Percentiles rank a stretch among this genome's conserved stretches.
Evolutionary conservation across 2,113 vertebrate genomes (phyloP).

Genomic region (Pelusios castaneus): DNA sequence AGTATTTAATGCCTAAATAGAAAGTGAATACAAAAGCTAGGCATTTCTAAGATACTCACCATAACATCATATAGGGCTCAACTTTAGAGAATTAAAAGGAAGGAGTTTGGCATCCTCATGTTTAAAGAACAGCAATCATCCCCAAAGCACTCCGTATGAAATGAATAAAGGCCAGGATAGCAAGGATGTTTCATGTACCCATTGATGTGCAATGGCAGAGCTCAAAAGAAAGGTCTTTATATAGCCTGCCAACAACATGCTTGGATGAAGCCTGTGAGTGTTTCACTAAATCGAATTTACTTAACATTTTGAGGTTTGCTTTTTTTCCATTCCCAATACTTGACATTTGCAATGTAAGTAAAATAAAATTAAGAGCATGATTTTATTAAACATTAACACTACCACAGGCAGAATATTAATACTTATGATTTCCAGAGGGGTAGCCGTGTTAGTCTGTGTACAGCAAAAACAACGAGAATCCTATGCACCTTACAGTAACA

Average conservation of each 20-base stretch:
- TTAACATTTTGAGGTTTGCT: neutral
- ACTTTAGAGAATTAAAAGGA: neutral
- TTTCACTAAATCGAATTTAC: rapidly evolving
- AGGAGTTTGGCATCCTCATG: neutral
- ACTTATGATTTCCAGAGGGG: too few species aligned
- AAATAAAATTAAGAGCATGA: neutral
- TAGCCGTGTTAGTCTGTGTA: too few species aligned
- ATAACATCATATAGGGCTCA: neutral
- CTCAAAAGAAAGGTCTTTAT: neutral
- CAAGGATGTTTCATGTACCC: neutral
- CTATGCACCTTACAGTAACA: too few species aligned
- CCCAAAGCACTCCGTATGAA: neutral
- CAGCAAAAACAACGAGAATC: too few species aligned
- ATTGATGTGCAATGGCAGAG: neutral
- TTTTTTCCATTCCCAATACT: neutral
- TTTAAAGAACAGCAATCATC: neutral
- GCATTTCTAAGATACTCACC: neutral
- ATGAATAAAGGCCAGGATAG: neutral
- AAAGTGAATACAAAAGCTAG: neutral
- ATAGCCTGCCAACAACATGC: rapidly evolving
- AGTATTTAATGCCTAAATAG: neutral
- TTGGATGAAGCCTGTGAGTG: neutral
- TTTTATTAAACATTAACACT: neutral
- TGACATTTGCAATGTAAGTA: rapidly evolving
- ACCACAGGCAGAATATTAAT: neutral